Conservation (phyloP, 2,888 invertebrate species). For the Pachliopta kotzebuea region DNA sequence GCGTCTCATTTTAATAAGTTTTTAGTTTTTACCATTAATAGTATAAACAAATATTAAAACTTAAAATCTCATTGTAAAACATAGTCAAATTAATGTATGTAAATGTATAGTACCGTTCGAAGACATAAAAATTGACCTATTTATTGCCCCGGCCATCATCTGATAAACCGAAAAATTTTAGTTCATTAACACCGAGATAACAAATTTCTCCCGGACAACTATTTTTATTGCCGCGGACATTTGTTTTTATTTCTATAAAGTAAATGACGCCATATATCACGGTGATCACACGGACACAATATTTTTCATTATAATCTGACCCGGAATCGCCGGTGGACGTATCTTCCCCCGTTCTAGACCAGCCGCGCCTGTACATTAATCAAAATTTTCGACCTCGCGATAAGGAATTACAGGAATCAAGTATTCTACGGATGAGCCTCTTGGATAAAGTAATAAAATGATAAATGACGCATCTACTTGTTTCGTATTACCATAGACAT, state of each 20-base stretch:
- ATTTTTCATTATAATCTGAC: constrained; percentile 59
- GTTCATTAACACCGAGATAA: constrained; percentile 69
- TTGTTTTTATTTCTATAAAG: constrained; percentile 34
- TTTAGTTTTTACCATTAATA: neutral
- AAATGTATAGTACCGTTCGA: constrained; percentile 4
- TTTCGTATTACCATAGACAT: constrained; percentile 75
- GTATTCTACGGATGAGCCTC: constrained; percentile 47
- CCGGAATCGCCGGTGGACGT: constrained; percentile 39
- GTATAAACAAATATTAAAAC: neutral
- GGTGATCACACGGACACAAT: constrained; percentile 37
- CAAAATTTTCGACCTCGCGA: constrained; percentile 54
- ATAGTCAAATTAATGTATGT: constrained; percentile 2
- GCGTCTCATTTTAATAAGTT: no score
- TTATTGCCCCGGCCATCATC: constrained; percentile 58
- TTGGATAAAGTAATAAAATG: constrained; percentile 58
- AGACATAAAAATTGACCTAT: constrained; percentile 63
- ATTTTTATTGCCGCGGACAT: constrained; percentile 31
- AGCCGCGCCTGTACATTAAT: constrained; percentile 52
- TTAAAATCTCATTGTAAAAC: neutral
- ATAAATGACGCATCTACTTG: constrained; percentile 65
- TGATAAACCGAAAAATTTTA: constrained; percentile 63
- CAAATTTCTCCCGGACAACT: constrained; percentile 30
- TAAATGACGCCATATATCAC: constrained; percentile 36
- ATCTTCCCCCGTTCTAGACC: constrained; percentile 37
- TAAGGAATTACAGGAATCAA: constrained; percentile 53